phyloP scores from a whole-genome alignment of 30 jellyfish, hydroid and myxozoan species.

The Aurelia aurita complex sp. Pacific region DNA sequence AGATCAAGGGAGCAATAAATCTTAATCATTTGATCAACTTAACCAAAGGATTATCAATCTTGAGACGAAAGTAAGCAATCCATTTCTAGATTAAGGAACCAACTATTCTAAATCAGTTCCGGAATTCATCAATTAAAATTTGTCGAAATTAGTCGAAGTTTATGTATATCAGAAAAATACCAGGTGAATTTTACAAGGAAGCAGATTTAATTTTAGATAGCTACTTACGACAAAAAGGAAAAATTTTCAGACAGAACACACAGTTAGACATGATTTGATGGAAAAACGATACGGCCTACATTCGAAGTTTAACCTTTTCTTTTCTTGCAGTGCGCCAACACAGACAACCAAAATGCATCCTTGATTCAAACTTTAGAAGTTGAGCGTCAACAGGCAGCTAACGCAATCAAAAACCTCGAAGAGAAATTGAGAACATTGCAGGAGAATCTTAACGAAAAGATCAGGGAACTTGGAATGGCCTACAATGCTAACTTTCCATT shows the following conservation, averaged over 20 bases:
- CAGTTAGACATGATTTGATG: too few species aligned
- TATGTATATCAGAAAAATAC: too few species aligned
- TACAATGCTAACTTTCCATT: constrained; percentile 75
- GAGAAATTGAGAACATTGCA: constrained; percentile 69
- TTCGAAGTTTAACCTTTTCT: too few species aligned
- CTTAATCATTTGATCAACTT: constrained; percentile 89
- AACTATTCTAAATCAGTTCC: too few species aligned
- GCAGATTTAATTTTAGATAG: too few species aligned
- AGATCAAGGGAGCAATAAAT: neutral
- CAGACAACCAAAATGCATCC: constrained; percentile 76
- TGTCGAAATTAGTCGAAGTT: too few species aligned
- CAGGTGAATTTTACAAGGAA: too few species aligned
- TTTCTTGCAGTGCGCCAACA: constrained; percentile 63
- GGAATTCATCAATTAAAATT: too few species aligned
- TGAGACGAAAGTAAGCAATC: constrained; percentile 64
- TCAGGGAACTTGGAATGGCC: constrained; percentile 78
- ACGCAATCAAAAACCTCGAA: constrained; percentile 73
- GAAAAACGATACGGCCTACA: too few species aligned
- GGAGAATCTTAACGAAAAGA: constrained; percentile 68
- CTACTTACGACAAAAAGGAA: too few species aligned
- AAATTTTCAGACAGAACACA: too few species aligned
- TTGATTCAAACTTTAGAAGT: constrained; percentile 82
- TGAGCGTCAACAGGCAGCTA: constrained; percentile 85
- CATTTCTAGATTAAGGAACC: too few species aligned
- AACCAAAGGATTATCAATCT: constrained; percentile 70